These are phyloP conservation scores for Eupleurogrammus muticus DNA, from an alignment of 2,797 vertebrate genomes.

Conservation along the genomic window DNA sequence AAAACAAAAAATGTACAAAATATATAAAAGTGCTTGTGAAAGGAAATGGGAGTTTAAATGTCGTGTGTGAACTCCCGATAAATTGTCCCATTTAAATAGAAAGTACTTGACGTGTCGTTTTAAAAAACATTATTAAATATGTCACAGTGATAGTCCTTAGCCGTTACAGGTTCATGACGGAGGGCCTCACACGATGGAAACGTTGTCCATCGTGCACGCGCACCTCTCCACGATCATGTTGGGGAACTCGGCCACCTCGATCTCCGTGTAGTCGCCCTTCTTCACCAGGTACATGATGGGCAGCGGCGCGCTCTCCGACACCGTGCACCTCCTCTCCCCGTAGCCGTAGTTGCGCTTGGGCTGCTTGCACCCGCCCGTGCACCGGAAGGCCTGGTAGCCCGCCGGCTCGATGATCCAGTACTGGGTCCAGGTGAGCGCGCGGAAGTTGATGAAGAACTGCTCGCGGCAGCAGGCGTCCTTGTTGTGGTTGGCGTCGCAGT, in stretches of 20 bases:
- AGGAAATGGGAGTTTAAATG: conserved; percentile 22
- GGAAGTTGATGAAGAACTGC: conserved; percentile 88
- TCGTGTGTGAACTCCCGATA: conserved; percentile 39
- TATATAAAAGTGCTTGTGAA: conserved; percentile 83
- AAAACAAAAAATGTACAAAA: conserved; percentile 74
- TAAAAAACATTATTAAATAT: conserved; percentile 64
- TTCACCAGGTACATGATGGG: conserved; percentile 93
- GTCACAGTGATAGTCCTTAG: conserved; percentile 12
- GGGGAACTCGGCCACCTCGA: conserved; percentile 92
- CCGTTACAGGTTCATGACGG: not conserved
- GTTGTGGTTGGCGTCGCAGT: conserved; percentile 81
- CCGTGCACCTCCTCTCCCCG: conserved; percentile 84
- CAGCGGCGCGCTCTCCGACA: conserved; percentile 85
- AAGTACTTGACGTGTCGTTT: conserved; percentile 76
- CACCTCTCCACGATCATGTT: conserved; percentile 91
- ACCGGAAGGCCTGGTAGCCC: conserved; percentile 88
- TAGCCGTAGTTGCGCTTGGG: conserved; percentile 80
- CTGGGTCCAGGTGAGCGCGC: conserved; percentile 87
- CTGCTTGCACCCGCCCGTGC: conserved; percentile 82
- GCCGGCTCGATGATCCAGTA: conserved; percentile 91
- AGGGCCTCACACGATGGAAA: conserved; percentile 81
- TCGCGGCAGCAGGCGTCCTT: conserved; percentile 86
- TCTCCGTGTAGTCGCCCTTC: conserved; percentile 92
- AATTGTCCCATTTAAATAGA: conserved; percentile 70
- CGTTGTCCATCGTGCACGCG: conserved; percentile 85